Conservation (phyloP, 1,140 invertebrate species). For the Vanessa tameamea region DNA sequence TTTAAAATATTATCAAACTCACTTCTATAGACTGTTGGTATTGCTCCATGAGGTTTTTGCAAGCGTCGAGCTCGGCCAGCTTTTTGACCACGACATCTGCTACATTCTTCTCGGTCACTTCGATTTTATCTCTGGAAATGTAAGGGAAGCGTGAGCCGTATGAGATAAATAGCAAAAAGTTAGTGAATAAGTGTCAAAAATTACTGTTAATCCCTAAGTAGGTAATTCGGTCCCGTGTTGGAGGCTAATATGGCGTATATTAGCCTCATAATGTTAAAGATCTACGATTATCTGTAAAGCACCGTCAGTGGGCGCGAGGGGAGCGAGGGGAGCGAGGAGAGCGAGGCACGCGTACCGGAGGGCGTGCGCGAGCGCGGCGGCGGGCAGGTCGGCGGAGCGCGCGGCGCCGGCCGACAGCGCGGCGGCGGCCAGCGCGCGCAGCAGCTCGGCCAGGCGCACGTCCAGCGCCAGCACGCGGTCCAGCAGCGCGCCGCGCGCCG, state of each 20-base stretch:
- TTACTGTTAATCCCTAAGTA: too few species aligned
- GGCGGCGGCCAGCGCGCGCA: slow-evolving; percentile 84
- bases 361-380: slow-evolving; percentile 83
- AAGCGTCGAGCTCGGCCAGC: slow-evolving; percentile 70
- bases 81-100: slow-evolving; percentile 75
- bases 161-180: too few species aligned
- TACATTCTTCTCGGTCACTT: slow-evolving; percentile 70
- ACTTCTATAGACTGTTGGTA: slow-evolving; percentile 72
- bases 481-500: slow-evolving; percentile 59
- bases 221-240: too few species aligned
- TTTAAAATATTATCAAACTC: slow-evolving; percentile 36
- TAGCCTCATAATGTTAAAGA: too few species aligned
- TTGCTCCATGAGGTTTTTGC: slow-evolving; percentile 70
- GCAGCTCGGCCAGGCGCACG: slow-evolving; percentile 86
- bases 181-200: too few species aligned
- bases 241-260: too few species aligned
- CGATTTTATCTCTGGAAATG: slow-evolving; percentile 68
- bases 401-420: slow-evolving; percentile 79
- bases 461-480: slow-evolving; percentile 71
- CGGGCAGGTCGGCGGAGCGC: slow-evolving; percentile 81
- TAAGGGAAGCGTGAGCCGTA: neutral
- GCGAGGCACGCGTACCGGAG: slow-evolving; percentile 37
- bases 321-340: neutral
- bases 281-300: too few species aligned
- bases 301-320: too few species aligned